phyloP scores from a whole-genome alignment of 1,140 invertebrate species.

The Drosophila pruinosa region DNA sequence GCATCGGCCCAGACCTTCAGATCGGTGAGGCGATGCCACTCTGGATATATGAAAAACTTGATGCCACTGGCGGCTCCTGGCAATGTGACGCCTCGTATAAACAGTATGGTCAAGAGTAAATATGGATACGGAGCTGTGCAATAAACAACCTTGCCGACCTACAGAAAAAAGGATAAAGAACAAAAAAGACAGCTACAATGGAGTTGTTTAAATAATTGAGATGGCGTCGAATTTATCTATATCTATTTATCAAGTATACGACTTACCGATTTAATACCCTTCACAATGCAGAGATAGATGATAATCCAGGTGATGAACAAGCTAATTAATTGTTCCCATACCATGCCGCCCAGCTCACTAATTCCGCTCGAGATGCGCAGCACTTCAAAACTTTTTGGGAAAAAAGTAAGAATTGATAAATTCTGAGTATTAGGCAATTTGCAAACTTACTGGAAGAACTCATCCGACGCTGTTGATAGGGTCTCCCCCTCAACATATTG shows the following conservation, averaged over 20 bases:
- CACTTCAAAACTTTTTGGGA: conserved; percentile 86
- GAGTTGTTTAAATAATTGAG: no score
- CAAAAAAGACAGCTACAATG: neutral
- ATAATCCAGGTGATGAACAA: conserved; percentile 90
- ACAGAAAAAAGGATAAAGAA: neutral
- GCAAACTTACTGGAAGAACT: conserved; percentile 92
- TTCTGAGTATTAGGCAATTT: neutral
- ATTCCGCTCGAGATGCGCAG: conserved; percentile 87
- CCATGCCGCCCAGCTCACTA: conserved; percentile 87
- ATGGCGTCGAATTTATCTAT: no score
- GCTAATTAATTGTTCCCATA: conserved; percentile 88
- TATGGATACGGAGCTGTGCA: conserved; percentile 94
- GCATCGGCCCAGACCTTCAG: conserved; percentile 95
- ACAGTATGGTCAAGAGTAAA: conserved; percentile 88
- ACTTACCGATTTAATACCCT: conserved; percentile 90
- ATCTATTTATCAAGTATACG: neutral
- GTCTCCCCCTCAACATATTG: neutral
- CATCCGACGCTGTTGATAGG: conserved; percentile 89
- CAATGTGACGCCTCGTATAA: conserved; percentile 90
- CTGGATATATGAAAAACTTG: conserved; percentile 91
- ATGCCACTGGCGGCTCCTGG: conserved; percentile 91
- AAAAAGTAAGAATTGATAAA: neutral
- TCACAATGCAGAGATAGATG: conserved; percentile 91
- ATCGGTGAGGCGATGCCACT: conserved; percentile 89
- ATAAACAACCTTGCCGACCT: conserved; percentile 88